Evolutionary conservation across 2,888 invertebrate genomes (phyloP), one percentile per base, ranked within the genome.

Genomic region (Maniola hyperantus): DNA sequence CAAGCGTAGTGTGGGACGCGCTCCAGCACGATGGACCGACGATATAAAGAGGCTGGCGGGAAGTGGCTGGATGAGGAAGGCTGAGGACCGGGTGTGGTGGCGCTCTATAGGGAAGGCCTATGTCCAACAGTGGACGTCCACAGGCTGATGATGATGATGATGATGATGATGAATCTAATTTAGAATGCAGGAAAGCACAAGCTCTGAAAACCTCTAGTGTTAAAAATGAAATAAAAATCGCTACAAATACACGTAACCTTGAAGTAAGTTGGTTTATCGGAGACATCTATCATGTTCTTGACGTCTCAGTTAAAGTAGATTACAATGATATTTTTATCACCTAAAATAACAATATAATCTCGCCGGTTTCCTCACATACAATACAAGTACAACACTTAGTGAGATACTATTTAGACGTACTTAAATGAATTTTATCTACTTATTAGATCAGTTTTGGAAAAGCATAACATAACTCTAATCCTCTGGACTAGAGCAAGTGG

Each of bases 321-420:
- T 76, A 76, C 55, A 67, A 54, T 73, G 74, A 76, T 73, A 68
- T 68, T 74, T 74, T 81, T 82, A 81, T 82, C 81, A 70, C 67
- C 57, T 69, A 71, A 73, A 77, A 79, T 75, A 82, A 77, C 76
- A 74, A 63, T 67, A 72, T 76, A 77, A 76, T 76, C 77, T 76
- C 62, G 50, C 50, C 59, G 44, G 64, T 72, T 71, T 71, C 71
- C 63, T 58, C 69, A 71, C 70, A 15, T 61, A 50, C 33, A 10
- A 15, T 61, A 50, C 33, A 10, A 8, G 11, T 11, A 20, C 11
- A 46, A 55, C 26, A 33, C 36, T 64, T 10, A 26, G 33, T 13
- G 11, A 33, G 42, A 54, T 54, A 10, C 42, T 63, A 11, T 34
- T 63, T 44, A 51, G n/a, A 39, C 7, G 20, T 6, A n/a, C n/a